Conservation (phyloP, 2,888 invertebrate genomes). For the Eupithecia exiguata region DNA sequence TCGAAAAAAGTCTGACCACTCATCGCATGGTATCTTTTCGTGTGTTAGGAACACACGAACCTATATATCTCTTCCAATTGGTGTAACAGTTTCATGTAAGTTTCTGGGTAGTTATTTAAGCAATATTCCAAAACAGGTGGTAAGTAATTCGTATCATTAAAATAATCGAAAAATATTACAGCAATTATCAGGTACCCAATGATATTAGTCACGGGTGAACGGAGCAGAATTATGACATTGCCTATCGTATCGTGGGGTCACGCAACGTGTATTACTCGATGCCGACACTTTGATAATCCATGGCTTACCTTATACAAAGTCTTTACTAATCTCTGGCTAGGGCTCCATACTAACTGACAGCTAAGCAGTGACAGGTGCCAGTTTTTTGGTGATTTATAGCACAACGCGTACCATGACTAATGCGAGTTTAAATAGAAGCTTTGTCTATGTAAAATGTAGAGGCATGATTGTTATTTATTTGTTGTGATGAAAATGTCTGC, state of each 20-base stretch:
- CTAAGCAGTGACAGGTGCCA: conserved; percentile 55
- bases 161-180: conserved; percentile 46
- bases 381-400: conserved; percentile 80
- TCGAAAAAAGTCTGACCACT: no score
- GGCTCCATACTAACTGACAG: conserved; percentile 28
- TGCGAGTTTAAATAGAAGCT: conserved; percentile 60
- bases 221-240: conserved; percentile 80
- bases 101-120: not conserved
- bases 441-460: conserved; percentile 55
- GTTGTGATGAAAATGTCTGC: conserved; percentile 28
- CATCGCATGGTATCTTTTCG: no score
- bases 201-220: conserved; percentile 73
- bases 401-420: conserved; percentile 74
- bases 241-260: conserved; percentile 61
- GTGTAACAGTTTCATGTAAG: no score
- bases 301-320: conserved; percentile 17
- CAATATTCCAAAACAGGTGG: not conserved
- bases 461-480: conserved; percentile 51
- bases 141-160: conserved; percentile 8
- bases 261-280: conserved; percentile 44
- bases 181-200: conserved; percentile 63
- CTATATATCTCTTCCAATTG: no score
- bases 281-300: conserved; percentile 23
- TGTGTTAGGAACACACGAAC: no score
- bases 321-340: conserved; percentile 19